A percentile compares a stretch with the other conserved stretches of the same genome.
Conservation (phyloP, 2,888 invertebrate species). For the Teinopalpus imperialis region DNA sequence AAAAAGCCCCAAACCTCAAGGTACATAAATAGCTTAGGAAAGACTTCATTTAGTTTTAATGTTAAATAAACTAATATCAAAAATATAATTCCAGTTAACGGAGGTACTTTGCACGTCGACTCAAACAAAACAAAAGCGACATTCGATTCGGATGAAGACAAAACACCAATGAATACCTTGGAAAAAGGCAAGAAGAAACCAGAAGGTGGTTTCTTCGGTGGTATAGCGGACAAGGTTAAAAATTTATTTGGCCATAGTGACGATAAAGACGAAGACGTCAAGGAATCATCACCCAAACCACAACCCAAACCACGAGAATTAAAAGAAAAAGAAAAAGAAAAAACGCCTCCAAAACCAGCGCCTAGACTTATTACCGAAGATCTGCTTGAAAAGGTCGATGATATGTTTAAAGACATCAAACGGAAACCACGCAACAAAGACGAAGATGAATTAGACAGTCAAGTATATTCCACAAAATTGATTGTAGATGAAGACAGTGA, state of each 20-base stretch:
- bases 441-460: conserved; percentile 57
- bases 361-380: conserved; percentile 74
- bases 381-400: conserved; percentile 73
- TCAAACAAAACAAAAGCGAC: conserved; percentile 80
- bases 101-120: conserved; percentile 68
- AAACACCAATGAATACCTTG: conserved; percentile 79
- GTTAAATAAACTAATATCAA: too few species aligned
- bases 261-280: conserved; percentile 58
- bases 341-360: conserved; percentile 66
- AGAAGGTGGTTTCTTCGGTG: conserved; percentile 65
- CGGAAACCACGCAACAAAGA: conserved; percentile 57
- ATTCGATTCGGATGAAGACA: conserved; percentile 80
- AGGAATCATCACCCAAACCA: conserved; percentile 57
- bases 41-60: too few species aligned
- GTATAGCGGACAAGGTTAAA: conserved; percentile 66
- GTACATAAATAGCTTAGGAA: conserved; percentile 37
- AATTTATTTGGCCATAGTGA: conserved; percentile 69
- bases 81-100: conserved; percentile 57
- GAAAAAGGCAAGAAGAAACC: conserved; percentile 75
- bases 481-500: conserved; percentile 68
- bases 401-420: conserved; percentile 73
- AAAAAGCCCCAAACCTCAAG: conserved; percentile 57
- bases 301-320: conserved; percentile 54
- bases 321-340: conserved; percentile 56
- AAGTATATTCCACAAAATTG: conserved; percentile 66